A percentile compares a stretch with the other conserved stretches of the same genome.
Evolutionary conservation across 1,140 invertebrate species (phyloP).

Genomic region (Drosophila mojavensis): DNA sequence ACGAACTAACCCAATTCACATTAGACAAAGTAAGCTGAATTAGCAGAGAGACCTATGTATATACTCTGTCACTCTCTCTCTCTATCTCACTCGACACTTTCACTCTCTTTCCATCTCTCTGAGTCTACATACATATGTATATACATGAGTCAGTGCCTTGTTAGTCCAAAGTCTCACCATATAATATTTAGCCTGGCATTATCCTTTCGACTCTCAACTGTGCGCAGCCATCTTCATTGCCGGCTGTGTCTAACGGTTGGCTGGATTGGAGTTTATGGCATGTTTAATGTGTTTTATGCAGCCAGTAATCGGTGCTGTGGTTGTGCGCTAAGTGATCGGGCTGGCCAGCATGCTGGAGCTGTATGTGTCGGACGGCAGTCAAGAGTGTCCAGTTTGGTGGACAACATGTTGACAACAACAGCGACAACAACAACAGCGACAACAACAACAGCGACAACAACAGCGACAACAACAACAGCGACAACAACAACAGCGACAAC

Average conservation of each 20-base stretch:
- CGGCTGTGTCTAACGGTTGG: slow-evolving; percentile 14
- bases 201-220: not conserved
- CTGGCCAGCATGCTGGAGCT: slow-evolving; percentile 30
- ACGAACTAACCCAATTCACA: too few relatives aligned
- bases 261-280: slow-evolving; percentile 20
- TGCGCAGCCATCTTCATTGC: slow-evolving; percentile 9
- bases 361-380: not conserved
- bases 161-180: not conserved
- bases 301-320: slow-evolving; percentile 15
- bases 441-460: slow-evolving; percentile 63
- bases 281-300: slow-evolving; percentile 30
- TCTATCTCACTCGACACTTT: not conserved
- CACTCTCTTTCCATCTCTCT: not conserved
- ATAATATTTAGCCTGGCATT: slow-evolving; percentile 1
- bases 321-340: slow-evolving; percentile 56
- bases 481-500: slow-evolving; percentile 67
- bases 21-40: not conserved
- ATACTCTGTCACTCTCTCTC: not conserved
- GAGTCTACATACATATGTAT: not conserved
- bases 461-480: slow-evolving; percentile 31
- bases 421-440: slow-evolving; percentile 55
- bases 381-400: slow-evolving; percentile 55
- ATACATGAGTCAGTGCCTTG: too few relatives aligned
- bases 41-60: too few relatives aligned
- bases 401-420: slow-evolving; percentile 78